Percentiles rank a stretch among this genome's conserved stretches.
phyloP scores from a whole-genome alignment of 1,140 invertebrate species.

The Heliconius hewitsoni region DNA sequence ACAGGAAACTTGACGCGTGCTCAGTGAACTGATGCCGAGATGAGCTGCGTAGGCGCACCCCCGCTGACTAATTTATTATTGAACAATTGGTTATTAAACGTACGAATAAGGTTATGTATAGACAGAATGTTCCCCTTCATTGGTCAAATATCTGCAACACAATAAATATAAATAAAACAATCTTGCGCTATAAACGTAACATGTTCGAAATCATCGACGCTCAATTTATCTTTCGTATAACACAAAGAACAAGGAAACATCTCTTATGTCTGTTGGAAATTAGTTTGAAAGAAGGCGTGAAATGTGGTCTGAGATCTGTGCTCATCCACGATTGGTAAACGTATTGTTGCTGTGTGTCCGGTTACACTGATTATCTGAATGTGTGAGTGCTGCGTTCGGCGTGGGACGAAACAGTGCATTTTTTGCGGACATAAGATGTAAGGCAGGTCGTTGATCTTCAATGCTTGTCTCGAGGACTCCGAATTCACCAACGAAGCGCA shows the following conservation, averaged over 20 bases:
- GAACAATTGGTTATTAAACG: conserved; percentile 51
- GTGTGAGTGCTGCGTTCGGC: conserved; percentile 70
- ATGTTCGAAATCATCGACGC: not conserved
- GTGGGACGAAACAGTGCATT: conserved; percentile 77
- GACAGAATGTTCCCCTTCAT: conserved; percentile 16
- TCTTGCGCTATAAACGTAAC: not conserved
- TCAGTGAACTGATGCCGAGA: conserved; percentile 68
- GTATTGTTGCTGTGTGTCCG: conserved; percentile 35
- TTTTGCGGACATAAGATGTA: conserved; percentile 76
- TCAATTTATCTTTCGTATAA: not conserved
- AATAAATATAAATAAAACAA: not conserved
- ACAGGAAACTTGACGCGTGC: conserved; percentile 72
- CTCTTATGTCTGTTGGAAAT: conserved; percentile 3
- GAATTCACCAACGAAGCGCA: conserved; percentile 70
- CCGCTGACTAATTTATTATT: conserved; percentile 59
- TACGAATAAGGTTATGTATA: conserved; percentile 28
- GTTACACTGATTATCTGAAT: conserved; percentile 45
- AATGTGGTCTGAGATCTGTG: conserved; percentile 38
- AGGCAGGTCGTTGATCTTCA: conserved; percentile 69
- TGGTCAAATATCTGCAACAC: not conserved
- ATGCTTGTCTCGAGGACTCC: conserved; percentile 70
- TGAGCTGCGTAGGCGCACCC: conserved; percentile 72
- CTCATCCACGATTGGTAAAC: conserved; percentile 37
- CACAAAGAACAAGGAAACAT: conserved; percentile 5
- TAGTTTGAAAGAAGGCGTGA: conserved; percentile 32